Base-by-base conservation (phyloP, 37 sponge, comb jelly and placozoan genomes). In the Diacarnus erythraeanus region DNA sequence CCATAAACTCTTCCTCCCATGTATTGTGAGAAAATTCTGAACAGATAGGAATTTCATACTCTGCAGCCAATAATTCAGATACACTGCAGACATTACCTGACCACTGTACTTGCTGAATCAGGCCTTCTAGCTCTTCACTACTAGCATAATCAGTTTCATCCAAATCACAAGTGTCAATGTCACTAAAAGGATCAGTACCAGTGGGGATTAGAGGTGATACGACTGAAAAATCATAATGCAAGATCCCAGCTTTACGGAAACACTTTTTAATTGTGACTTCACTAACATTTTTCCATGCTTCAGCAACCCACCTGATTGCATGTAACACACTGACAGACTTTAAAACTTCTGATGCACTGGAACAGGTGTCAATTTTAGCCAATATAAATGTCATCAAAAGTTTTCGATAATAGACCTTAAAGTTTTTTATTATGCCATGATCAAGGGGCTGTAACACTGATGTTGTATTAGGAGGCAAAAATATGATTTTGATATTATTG, bases 391-490 rank as follows among this genome's bases (percentile, higher is more conserved):
- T 57, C 0, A 80, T 42, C 35, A 90, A 59, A 4, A 75, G 43
- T 30, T 51, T 34, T 9, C 75, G 30, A 59, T 83, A 82, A 68
- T 79, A 58, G 2, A 65, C 21, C 29, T 83, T 89, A 33, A 89
- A 83, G 34, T 83, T 75, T 29, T 74, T 23, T 39, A 82, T 89
- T 39, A 89, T 89, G 20, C 84, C 89, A 33, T 74, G 58, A 59
- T 89, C 89, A 23, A 83, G 42, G 36, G 90, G 90, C 66, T 93
- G 94, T 35, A 93, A 47, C 26, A 40, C 57, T 12, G 77, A 80
- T 30, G 77, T 87, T 1, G 84, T 89, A 38, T 89, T 89, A 2
- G 89, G 63, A 47, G 89, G 89, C 27, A 80, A 37, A 80, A 87
- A 80, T 56, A n/a, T 3, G 22, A 91, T 59, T 72, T 80, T 76